Base-by-base conservation (phyloP, 1,140 invertebrate species). In the Leptopilina clavipes region DNA sequence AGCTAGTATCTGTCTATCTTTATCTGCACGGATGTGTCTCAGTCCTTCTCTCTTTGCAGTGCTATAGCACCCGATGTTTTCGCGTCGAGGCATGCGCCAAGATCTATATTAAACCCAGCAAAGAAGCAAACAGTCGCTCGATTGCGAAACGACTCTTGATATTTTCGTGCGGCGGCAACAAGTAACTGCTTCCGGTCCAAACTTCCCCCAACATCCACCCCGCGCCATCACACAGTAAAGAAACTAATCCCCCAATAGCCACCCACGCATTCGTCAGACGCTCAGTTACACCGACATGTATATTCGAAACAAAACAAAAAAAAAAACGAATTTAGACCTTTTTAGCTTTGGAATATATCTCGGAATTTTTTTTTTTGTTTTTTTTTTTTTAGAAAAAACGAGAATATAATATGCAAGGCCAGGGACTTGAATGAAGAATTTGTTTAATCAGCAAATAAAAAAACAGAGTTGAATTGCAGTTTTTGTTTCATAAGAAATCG, bases 111-210 rank as follows among this genome's bases (percentile, higher is more conserved):
- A 87, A 88, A 88, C 85, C 79, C 78, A 81, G 78, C 83, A 79
- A 84, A 86, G 79, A 80, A 82, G 76, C 85, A 84, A 86, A 81
- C 80, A 84, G 83, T 84, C 81, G 72, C 78, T 73, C 84, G 82
- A 87, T 88, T 88, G 86, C 87, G 85, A 88, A 88, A 88, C 85
- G 81, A 77, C 75, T 83, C 81, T 74, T 86, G 86, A 88, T 88
- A 88, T 88, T 88, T 88, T 88, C 85, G 87, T 86, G 25, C 25
- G 86, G 80, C 86, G 83, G 86, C 86, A 85, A 85, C 85, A 86
- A 88, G 84, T 87, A 87, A 87, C 87, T 87, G 84, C 87, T 88
- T 88, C 87, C 87, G 87, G 86, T 85, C 87, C 81, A 84, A 75
- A 70, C 79, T 81, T 65, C 59, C 54, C 40, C 52, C 54, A 45